phyloP scores from a whole-genome alignment of 1,140 invertebrate species.

The Plutomurus gul region DNA sequence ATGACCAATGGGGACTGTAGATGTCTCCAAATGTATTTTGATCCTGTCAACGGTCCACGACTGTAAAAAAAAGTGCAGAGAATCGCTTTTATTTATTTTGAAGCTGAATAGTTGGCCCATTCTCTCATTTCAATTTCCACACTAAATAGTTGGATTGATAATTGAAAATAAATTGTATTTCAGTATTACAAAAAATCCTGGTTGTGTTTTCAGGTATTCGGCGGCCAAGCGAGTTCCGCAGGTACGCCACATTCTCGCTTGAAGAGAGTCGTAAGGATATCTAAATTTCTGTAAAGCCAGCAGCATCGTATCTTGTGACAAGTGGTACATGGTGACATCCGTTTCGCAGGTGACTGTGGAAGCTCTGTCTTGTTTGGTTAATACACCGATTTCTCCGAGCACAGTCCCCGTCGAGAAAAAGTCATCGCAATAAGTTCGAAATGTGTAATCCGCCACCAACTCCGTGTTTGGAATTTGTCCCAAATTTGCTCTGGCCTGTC shows the following conservation, averaged over 20 bases:
- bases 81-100: no score
- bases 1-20: conserved; percentile 53
- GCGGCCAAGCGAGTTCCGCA: conserved; percentile 49
- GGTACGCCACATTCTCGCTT: conserved; percentile 55
- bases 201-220: conserved; percentile 51
- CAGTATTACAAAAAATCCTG: conserved; percentile 43
- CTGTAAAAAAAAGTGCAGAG: no score
- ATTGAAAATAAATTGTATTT: not conserved
- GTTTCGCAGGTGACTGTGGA: conserved; percentile 60
- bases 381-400: conserved; percentile 59
- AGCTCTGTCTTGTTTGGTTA: conserved; percentile 56
- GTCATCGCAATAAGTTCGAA: conserved; percentile 55
- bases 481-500: not conserved
- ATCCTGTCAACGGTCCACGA: conserved; percentile 53
- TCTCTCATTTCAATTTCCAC: no score
- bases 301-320: conserved; percentile 44
- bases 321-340: conserved; percentile 56
- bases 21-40: conserved; percentile 51
- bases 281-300: conserved; percentile 32
- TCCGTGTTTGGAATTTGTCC: conserved; percentile 49
- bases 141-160: no score
- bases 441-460: conserved; percentile 44
- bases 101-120: no score
- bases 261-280: conserved; percentile 33
- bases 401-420: conserved; percentile 59